A percentile compares a stretch with the other conserved stretches of the same genome.
These are phyloP conservation scores for Thymallus thymallus DNA, from an alignment of 2,113 vertebrate genomes.

Conservation along the genomic window DNA sequence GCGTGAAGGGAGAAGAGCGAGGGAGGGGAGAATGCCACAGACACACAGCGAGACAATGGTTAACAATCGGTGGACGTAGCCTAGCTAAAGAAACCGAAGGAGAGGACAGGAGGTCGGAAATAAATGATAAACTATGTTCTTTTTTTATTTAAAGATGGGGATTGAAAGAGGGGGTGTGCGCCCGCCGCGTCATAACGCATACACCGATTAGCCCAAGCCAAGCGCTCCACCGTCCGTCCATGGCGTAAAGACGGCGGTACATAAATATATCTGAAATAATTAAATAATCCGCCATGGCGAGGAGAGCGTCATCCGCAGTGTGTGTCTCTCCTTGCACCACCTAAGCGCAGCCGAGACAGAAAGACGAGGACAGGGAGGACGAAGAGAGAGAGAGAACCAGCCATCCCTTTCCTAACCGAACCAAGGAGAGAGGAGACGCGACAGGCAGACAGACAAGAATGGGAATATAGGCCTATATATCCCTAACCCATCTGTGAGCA, in stretches of 20 bases:
- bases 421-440: constrained; percentile 26
- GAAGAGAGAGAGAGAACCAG: constrained; percentile 24
- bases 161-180: background rate
- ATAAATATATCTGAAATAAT: constrained; percentile 60
- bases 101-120: background rate
- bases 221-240: background rate
- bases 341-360: constrained; percentile 54
- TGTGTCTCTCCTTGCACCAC: constrained; percentile 68
- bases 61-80: background rate
- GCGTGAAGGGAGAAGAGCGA: background rate
- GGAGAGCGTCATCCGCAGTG: constrained; percentile 74
- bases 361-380: constrained; percentile 54
- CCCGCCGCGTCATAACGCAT: background rate
- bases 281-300: constrained; percentile 63
- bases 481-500: constrained; percentile 2
- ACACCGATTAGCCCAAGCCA: background rate
- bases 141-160: background rate
- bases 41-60: constrained; percentile 7
- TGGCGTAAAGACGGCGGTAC: background rate
- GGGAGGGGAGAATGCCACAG: constrained; percentile 22
- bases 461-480: background rate
- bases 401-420: constrained; percentile 5
- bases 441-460: background rate
- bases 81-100: background rate
- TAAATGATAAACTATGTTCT: background rate